Evolutionary conservation across 2,888 invertebrate species (phyloP), one percentile per base, ranked within the genome.

Genomic region (Caenorhabditis afra): DNA sequence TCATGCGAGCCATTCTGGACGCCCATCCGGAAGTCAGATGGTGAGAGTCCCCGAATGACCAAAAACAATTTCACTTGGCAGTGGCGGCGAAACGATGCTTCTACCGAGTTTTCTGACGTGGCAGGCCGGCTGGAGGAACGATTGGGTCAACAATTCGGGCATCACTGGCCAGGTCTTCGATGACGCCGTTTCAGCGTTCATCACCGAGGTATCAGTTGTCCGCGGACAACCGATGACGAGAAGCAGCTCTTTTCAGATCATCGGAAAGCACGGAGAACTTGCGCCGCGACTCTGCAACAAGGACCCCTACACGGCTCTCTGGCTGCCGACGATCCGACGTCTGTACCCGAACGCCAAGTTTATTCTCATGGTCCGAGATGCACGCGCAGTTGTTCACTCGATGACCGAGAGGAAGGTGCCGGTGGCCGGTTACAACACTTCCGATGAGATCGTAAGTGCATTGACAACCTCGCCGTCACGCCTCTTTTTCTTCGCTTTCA

Each of bases 1-100:
- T 98, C 86, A 96, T 97, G 94, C 93, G 97, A 89, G 97, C 96
- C 82, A 96, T 98, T 95, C 92, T 98, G 88, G 97, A 98, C 92
- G 97, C 97, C 81, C 97, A 98, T 93, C 95, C 96, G 11, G 95
- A 95, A 90, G 95, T 97, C 90, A 94, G 85, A 61, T 85, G 85
- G 84, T 82, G 8, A 7, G 55, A 37, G 8, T 20, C 12, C 2
- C 22, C 20, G 12, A 52, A 41, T 16, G 16, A 74, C 16, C 5
- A 37, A 1, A 37, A 23, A 12, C 23, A 12, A 4, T 41, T 49
- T 14, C 44, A 35, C 16, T 23, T 62, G 79, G 29, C 37, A 84
- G 84, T 65, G 84, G 84, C 5, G 84, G 81, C 12, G 97, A 98
- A 92, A 91, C 91, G 87, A 91, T 82, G 80, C 95, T 98, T 65